Evolutionary conservation across 53 echinoderm and acorn worm genomes (phyloP), one percentile per base, ranked within the genome.

Genomic region (Mesocentrotus franciscanus): DNA sequence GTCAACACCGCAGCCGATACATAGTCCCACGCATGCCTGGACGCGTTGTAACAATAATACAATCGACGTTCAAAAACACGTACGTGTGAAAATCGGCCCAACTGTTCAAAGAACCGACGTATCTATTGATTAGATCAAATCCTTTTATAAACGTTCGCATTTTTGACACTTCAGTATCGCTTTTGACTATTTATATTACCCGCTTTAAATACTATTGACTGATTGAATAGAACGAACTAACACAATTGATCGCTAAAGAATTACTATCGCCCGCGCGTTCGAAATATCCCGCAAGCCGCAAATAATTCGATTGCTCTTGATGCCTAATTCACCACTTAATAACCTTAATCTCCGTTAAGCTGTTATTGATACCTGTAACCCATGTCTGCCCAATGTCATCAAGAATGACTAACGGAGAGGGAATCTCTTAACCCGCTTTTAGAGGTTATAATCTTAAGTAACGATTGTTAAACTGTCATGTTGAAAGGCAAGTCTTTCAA

Each of bases 341-440:
- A 56, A 58, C 91, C 39, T 36, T 92, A 92, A 92, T 72, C 92
- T 42, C 92, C 92, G 42, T 92, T 92, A 92, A 92, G 74, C 92
- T 70, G 92, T 56, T 75, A 92, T 92, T 92, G 92, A 92, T 92
- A 92, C 72, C 92, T 92, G 75, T 62, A 57, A 49, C 39, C 56
- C 16, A 1, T 92, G 49, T 42, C 92, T 92, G 42, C n/a, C 75
- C 92, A 92, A 56, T 56, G 76, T 29, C 71, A 56, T 70, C 57
- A 11, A 20, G 66, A 74, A 70, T 92, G 92, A 92, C 92, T 92
- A 92, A 92, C 92, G 92, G 92, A 16, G 74, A 34, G 92, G 29
- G 92, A 92, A 92, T 92, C 92, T 75, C 18, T 35, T 66, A 91
- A 91, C 91, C 62, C 66, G 35, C 61, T 91, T 68, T 58, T 87